A percentile compares a stretch with the other conserved stretches of the same genome.
Conservation (phyloP, 2,113 vertebrate genomes). For the Zingel zingel region DNA sequence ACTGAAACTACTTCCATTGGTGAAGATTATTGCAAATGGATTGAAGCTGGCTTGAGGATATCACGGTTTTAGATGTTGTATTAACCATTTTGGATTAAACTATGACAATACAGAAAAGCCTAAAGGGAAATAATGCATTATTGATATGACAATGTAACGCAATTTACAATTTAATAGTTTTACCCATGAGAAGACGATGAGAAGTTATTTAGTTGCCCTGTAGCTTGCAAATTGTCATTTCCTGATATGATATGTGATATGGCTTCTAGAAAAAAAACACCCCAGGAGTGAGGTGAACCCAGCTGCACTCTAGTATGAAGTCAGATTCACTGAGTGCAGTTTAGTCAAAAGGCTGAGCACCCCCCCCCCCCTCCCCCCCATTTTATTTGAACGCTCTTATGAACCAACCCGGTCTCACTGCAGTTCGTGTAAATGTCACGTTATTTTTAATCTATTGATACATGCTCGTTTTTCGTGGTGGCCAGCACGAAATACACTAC, state of each 20-base stretch:
- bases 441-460: too few species aligned
- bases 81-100: neutral
- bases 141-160: neutral
- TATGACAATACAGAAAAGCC: neutral
- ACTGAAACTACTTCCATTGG: neutral
- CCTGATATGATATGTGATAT: slow-evolving; percentile 2
- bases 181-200: neutral
- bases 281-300: neutral
- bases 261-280: neutral
- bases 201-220: neutral
- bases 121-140: neutral
- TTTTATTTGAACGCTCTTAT: too few species aligned
- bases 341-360: neutral
- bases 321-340: slow-evolving; percentile 10
- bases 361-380: too few species aligned
- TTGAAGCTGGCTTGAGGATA: neutral
- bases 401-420: too few species aligned
- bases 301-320: neutral
- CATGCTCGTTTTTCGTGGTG: too few species aligned
- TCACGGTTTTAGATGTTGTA: neutral
- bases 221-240: slow-evolving; percentile 7
- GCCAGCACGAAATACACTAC: too few species aligned
- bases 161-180: neutral
- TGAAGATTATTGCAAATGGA: neutral
- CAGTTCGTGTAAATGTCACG: too few species aligned